A percentile compares a stretch with the other conserved stretches of the same genome.
Evolutionary conservation across 2,113 vertebrate species (phyloP).

Genomic region (Chionomys nivalis): DNA sequence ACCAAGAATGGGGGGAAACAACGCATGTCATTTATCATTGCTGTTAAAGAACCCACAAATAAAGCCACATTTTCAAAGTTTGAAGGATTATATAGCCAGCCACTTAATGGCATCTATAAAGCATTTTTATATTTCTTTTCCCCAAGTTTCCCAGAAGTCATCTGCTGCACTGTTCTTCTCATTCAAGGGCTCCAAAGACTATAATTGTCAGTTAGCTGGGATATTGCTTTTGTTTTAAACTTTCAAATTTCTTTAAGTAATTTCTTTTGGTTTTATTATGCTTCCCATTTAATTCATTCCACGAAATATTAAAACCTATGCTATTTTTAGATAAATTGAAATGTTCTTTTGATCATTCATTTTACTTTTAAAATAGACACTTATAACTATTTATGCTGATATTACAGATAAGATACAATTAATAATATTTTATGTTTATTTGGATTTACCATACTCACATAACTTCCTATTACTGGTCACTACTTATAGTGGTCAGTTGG

Average conservation of each 20-base stretch:
- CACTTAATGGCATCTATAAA: conserved; percentile 67
- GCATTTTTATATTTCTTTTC: conserved; percentile 62
- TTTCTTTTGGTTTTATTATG: conserved; percentile 57
- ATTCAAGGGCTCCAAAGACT: conserved; percentile 17
- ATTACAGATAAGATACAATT: conserved; percentile 30
- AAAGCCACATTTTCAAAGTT: conserved; percentile 64
- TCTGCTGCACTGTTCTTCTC: background rate
- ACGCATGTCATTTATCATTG: conserved; percentile 51
- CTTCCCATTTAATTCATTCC: conserved; percentile 44
- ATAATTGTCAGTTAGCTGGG: background rate
- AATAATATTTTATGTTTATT: conserved; percentile 50
- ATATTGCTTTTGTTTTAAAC: conserved; percentile 55
- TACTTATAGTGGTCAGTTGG: conserved; percentile 24
- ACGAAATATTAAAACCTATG: conserved; percentile 37
- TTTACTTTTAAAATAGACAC: conserved; percentile 36
- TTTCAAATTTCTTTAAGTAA: conserved; percentile 60
- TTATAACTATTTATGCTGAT: conserved; percentile 38
- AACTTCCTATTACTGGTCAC: conserved; percentile 40
- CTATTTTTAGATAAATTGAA: conserved; percentile 48
- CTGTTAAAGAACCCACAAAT: conserved; percentile 54
- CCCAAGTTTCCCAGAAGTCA: conserved; percentile 32
- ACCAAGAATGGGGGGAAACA: background rate
- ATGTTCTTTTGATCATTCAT: conserved; percentile 43
- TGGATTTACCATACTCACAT: conserved; percentile 48
- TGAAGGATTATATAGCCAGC: conserved; percentile 41